A percentile compares a stretch with the other conserved stretches of the same genome.
These are phyloP conservation scores for Meiosimyza decipiens DNA, from an alignment of 2,888 invertebrate genomes.

Conservation along the genomic window DNA sequence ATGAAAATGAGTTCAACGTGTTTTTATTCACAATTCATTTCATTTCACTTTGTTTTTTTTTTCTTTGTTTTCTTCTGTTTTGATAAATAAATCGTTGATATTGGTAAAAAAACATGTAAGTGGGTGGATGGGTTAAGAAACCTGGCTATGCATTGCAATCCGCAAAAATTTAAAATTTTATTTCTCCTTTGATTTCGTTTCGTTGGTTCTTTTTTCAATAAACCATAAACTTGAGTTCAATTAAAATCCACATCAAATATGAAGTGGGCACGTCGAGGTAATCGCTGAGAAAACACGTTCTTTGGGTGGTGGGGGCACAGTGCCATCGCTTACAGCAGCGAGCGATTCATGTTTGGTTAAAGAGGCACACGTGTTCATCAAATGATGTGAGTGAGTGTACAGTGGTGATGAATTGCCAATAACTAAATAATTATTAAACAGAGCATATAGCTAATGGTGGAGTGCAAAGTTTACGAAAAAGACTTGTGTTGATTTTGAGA, in stretches of 20 bases:
- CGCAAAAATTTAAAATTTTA: slow-evolving; percentile 38
- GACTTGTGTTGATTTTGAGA: too few species aligned
- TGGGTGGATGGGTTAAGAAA: background rate
- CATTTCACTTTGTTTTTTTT: background rate
- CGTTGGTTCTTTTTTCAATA: slow-evolving; percentile 34
- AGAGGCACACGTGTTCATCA: slow-evolving; percentile 33
- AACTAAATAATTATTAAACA: too few species aligned
- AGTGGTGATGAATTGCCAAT: background rate
- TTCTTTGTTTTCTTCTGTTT: slow-evolving; percentile 8
- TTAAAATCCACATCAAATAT: slow-evolving; percentile 66
- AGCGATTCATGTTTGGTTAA: slow-evolving; percentile 13
- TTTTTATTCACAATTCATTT: slow-evolving; percentile 53
- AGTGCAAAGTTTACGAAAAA: too few species aligned
- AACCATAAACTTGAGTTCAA: slow-evolving; percentile 63
- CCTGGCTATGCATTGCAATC: slow-evolving; percentile 13
- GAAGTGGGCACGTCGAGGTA: slow-evolving; percentile 60
- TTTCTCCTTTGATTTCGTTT: slow-evolving; percentile 34
- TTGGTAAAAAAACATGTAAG: background rate
- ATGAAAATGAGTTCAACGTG: slow-evolving; percentile 57
- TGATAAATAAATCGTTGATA: slow-evolving; percentile 3
- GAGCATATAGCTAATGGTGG: too few species aligned
- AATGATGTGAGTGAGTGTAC: background rate
- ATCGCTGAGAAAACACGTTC: slow-evolving; percentile 34
- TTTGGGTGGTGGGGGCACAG: background rate
- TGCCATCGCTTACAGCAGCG: too few species aligned